Conservation (phyloP, 2,113 vertebrate species). For the Sebastes schlegelii region DNA sequence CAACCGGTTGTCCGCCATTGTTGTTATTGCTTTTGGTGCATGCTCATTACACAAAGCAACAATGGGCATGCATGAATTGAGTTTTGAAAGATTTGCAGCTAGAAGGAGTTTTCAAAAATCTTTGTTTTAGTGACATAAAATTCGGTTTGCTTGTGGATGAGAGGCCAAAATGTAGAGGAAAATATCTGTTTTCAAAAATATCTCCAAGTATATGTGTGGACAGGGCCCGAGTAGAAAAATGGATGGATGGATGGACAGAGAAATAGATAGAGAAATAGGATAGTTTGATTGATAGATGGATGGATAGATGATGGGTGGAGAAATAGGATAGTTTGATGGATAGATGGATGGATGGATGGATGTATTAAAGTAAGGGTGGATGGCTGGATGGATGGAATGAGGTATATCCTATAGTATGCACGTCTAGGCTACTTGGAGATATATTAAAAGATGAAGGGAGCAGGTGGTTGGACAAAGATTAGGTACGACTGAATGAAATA, state of each 20-base stretch:
- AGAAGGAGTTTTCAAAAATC: too few species aligned
- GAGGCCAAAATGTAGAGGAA: too few species aligned
- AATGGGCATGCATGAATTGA: background rate
- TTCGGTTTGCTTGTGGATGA: too few species aligned
- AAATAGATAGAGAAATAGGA: background rate
- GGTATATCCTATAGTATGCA: background rate
- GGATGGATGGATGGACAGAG: background rate
- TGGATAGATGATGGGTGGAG: background rate
- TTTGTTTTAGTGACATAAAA: too few species aligned
- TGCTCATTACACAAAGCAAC: background rate
- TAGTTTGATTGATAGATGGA: background rate
- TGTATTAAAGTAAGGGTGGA: background rate
- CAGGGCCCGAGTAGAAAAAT: too few species aligned
- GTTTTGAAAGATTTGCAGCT: too few species aligned
- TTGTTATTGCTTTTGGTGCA: background rate
- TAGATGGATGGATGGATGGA: background rate
- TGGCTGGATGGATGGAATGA: background rate
- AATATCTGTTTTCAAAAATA: too few species aligned
- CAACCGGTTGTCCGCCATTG: background rate
- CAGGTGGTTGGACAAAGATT: slow-evolving; percentile 1
- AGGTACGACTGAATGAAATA: slow-evolving; percentile 18
- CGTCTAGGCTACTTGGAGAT: background rate
- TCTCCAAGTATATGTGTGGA: too few species aligned
- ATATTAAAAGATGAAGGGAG: slow-evolving; percentile 3
- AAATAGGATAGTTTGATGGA: background rate